Conservation (phyloP, 2,797 vertebrate genomes). For the Xiphophorus birchmanni region DNA sequence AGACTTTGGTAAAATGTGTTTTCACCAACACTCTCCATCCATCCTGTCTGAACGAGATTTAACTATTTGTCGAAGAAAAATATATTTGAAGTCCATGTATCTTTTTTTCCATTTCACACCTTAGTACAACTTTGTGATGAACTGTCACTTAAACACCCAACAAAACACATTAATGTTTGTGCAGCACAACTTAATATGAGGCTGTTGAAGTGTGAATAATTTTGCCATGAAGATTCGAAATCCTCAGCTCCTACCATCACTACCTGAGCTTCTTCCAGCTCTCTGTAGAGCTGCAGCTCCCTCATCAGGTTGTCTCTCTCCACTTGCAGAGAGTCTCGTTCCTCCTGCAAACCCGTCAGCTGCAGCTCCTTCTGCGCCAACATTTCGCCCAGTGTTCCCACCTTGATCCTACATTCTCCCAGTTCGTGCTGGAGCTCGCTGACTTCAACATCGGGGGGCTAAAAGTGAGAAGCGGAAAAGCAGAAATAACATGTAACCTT, state of each 20-base stretch:
- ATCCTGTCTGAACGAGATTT: background rate
- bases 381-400: slow-evolving; percentile 68
- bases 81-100: background rate
- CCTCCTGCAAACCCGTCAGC: slow-evolving; percentile 62
- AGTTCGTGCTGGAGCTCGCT: slow-evolving; percentile 54
- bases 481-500: background rate
- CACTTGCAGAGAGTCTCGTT: slow-evolving; percentile 42
- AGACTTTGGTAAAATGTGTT: background rate
- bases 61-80: background rate
- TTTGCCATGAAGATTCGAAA: background rate
- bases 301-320: slow-evolving; percentile 64
- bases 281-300: slow-evolving; percentile 55
- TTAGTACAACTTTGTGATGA: background rate
- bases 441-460: slow-evolving; percentile 38
- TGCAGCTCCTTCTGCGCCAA: slow-evolving; percentile 80
- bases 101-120: background rate
- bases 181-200: background rate
- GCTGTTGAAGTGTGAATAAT: background rate
- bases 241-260: slow-evolving; percentile 43
- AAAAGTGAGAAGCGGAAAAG: slow-evolving; percentile 2
- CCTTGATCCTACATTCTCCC: slow-evolving; percentile 42
- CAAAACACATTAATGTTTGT: background rate
- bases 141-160: background rate
- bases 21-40: background rate
- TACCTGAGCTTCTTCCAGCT: slow-evolving; percentile 52